Evolutionary conservation across 2,888 invertebrate genomes (phyloP).

Genomic region (Alitta virens): DNA sequence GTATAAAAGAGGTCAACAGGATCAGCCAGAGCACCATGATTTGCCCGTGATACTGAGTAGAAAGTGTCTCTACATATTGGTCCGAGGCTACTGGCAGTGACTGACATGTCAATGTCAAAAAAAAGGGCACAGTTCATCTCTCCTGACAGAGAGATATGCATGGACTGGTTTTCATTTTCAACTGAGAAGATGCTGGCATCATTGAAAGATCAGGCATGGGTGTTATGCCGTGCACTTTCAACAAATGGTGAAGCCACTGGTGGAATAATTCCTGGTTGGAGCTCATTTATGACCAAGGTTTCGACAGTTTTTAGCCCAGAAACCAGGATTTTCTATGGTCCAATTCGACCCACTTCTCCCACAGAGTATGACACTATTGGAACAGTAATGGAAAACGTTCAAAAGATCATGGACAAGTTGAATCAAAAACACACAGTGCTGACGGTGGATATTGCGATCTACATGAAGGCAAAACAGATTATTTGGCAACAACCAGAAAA

Average conservation of each 20-base stretch:
- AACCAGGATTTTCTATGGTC: background rate
- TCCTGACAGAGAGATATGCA: too few relatives aligned
- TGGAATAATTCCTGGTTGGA: background rate
- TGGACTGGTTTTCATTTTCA: too few relatives aligned
- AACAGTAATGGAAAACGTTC: background rate
- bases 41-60: too few relatives aligned
- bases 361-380: background rate
- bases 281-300: background rate
- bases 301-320: background rate
- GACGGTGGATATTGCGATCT: background rate
- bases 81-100: too few relatives aligned
- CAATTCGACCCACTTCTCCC: background rate
- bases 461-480: background rate
- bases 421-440: background rate
- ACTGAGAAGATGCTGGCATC: too few relatives aligned
- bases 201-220: background rate
- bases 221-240: background rate
- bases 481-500: background rate
- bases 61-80: too few relatives aligned
- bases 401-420: background rate
- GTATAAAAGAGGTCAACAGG: background rate
- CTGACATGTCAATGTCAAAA: too few relatives aligned
- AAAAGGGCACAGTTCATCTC: too few relatives aligned
- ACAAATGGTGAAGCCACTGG: background rate
- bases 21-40: too few relatives aligned